Conservation (phyloP, 2,888 invertebrate species). For the Torymus tubicola region DNA sequence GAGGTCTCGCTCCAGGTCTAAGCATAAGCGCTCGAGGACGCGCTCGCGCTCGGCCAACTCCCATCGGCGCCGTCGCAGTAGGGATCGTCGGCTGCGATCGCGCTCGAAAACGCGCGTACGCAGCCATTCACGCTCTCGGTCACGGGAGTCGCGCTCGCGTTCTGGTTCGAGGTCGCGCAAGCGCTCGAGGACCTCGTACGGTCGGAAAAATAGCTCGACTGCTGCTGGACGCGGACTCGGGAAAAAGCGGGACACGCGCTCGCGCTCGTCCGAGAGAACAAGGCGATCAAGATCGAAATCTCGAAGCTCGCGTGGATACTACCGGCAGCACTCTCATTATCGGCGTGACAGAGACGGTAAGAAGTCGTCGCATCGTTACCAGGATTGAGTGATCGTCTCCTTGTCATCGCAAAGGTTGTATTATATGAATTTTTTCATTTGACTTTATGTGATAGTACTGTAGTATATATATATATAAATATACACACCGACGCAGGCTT, state of each 20-base stretch:
- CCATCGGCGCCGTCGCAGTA: constrained; percentile 41
- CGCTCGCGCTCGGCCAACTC: constrained; percentile 53
- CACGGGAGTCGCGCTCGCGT: constrained; percentile 66
- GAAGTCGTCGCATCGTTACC: constrained; percentile 75
- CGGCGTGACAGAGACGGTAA: constrained; percentile 73
- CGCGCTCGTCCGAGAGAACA: constrained; percentile 62
- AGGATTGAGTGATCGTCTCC: constrained; percentile 67
- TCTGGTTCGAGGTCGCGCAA: constrained; percentile 68
- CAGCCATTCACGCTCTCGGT: constrained; percentile 66
- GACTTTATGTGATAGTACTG: neutral
- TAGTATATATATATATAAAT: too few relatives aligned
- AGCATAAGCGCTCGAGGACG: constrained; percentile 50
- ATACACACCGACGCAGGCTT: neutral
- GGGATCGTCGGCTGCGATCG: constrained; percentile 41
- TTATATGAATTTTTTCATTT: constrained; percentile 16
- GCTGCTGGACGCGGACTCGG: constrained; percentile 12
- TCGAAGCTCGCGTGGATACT: constrained; percentile 62
- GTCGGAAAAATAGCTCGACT: constrained; percentile 45
- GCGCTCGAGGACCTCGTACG: constrained; percentile 62
- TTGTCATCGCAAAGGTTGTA: constrained; percentile 45
- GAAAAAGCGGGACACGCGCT: constrained; percentile 63
- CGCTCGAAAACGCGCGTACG: constrained; percentile 44
- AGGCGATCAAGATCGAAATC: constrained; percentile 69
- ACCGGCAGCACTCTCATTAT: constrained; percentile 61
- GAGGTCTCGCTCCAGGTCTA: constrained; percentile 56